Conservation (phyloP, 1,140 invertebrate genomes). For the Atta colombica region DNA sequence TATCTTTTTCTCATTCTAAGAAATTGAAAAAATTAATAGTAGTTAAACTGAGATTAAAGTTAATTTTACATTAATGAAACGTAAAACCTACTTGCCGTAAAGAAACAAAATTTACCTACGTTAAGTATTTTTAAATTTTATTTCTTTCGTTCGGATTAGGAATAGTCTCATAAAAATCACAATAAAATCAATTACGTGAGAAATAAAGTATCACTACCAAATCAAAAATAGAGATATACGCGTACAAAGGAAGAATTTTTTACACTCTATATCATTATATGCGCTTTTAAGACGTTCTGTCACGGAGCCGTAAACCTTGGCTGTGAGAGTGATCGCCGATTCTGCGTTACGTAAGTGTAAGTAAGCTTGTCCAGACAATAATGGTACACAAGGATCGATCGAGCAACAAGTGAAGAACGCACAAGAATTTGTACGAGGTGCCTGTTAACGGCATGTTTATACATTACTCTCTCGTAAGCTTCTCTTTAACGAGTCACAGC, state of each 20-base stretch:
- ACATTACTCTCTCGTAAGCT: neutral
- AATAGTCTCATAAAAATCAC: slow-evolving; percentile 9
- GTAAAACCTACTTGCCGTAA: no score
- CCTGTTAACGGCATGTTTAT: slow-evolving; percentile 9
- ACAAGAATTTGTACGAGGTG: slow-evolving; percentile 53
- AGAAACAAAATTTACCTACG: no score
- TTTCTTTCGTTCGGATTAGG: neutral
- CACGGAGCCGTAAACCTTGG: slow-evolving; percentile 33
- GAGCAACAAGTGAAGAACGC: slow-evolving; percentile 64
- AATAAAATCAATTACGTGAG: neutral
- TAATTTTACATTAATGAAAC: no score
- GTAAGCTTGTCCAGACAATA: slow-evolving; percentile 21
- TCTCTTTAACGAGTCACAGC: neutral
- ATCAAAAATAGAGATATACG: neutral
- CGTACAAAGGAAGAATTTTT: neutral
- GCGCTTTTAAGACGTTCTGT: slow-evolving; percentile 14
- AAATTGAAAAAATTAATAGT: no score
- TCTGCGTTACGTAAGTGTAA: slow-evolving; percentile 45
- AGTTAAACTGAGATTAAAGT: neutral
- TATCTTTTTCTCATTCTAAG: no score
- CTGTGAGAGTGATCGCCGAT: slow-evolving; percentile 11
- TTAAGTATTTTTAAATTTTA: neutral
- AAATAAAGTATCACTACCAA: slow-evolving; percentile 25
- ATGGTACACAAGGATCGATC: slow-evolving; percentile 62
- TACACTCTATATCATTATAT: neutral